A percentile compares a stretch with the other conserved stretches of the same genome.
phyloP scores from a whole-genome alignment of 2,888 invertebrate species.

The Dromius quadrimaculatus region DNA sequence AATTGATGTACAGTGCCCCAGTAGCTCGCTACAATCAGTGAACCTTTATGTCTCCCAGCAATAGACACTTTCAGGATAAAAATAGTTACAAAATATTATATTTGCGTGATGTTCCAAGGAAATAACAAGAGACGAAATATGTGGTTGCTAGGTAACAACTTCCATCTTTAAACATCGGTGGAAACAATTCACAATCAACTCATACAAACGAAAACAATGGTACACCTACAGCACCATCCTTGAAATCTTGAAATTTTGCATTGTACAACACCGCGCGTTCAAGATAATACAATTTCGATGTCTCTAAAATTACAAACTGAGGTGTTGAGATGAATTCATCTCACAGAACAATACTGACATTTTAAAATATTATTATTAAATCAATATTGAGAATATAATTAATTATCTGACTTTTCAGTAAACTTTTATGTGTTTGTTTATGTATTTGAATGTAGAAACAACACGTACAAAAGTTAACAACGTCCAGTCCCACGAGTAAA shows the following conservation, averaged over 20 bases:
- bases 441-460: too few species aligned
- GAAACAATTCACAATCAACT: conserved; percentile 34
- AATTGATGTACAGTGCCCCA: too few species aligned
- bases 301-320: conserved; percentile 22
- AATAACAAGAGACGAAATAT: conserved; percentile 27
- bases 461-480: too few species aligned
- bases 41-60: too few species aligned
- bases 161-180: conserved; percentile 26
- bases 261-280: not conserved
- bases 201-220: not conserved
- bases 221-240: conserved; percentile 2
- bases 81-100: conserved; percentile 17
- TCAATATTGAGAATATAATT: too few species aligned
- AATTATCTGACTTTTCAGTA: too few species aligned
- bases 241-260: conserved; percentile 19
- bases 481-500: too few species aligned
- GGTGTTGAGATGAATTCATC: conserved; percentile 25
- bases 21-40: too few species aligned
- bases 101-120: not conserved
- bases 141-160: conserved; percentile 31
- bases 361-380: conserved; percentile 24
- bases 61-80: conserved; percentile 1
- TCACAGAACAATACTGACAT: conserved; percentile 21
- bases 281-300: conserved; percentile 20
- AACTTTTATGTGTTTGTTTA: too few species aligned